phyloP scores from a whole-genome alignment of 2,113 vertebrate genomes.

The Electrona antarctica region DNA sequence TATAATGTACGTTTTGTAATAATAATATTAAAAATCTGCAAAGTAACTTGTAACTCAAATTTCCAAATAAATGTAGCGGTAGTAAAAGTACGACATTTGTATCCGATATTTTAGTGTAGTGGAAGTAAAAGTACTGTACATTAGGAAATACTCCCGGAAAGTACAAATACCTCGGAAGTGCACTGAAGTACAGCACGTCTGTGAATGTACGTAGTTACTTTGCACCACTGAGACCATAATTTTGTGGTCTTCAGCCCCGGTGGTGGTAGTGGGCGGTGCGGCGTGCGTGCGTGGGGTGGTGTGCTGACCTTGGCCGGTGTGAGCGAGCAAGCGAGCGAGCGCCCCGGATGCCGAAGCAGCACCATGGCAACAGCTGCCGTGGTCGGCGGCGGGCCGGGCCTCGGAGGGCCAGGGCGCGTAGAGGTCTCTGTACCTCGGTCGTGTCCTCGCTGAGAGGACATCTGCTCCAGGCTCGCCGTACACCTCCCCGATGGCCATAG shows the following conservation, averaged over 20 bases:
- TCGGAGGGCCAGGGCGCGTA: constrained; percentile 20
- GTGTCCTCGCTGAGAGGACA: constrained; percentile 64
- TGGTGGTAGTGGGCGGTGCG: not conserved
- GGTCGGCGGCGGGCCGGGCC: constrained; percentile 16
- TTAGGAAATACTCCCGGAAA: too few species aligned
- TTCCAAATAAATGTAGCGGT: too few species aligned
- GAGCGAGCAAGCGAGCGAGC: constrained; percentile 10
- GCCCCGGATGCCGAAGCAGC: constrained; percentile 39
- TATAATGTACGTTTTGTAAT: too few species aligned
- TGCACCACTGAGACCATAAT: not conserved
- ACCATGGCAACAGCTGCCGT: constrained; percentile 62
- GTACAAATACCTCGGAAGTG: too few species aligned
- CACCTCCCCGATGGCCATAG: constrained; percentile 16
- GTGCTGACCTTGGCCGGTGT: constrained; percentile 52
- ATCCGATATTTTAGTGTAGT: too few species aligned
- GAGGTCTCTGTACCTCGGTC: constrained; percentile 47
- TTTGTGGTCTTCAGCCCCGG: constrained; percentile 28
- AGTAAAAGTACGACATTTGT: too few species aligned
- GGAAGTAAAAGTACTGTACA: too few species aligned
- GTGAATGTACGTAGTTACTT: too few species aligned
- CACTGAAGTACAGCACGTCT: not conserved
- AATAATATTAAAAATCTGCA: too few species aligned
- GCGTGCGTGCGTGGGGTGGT: not conserved
- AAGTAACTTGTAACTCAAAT: too few species aligned
- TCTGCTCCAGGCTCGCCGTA: constrained; percentile 55